Base-by-base conservation (phyloP, 2,797 vertebrate species). In the Eremophila alpestris region DNA sequence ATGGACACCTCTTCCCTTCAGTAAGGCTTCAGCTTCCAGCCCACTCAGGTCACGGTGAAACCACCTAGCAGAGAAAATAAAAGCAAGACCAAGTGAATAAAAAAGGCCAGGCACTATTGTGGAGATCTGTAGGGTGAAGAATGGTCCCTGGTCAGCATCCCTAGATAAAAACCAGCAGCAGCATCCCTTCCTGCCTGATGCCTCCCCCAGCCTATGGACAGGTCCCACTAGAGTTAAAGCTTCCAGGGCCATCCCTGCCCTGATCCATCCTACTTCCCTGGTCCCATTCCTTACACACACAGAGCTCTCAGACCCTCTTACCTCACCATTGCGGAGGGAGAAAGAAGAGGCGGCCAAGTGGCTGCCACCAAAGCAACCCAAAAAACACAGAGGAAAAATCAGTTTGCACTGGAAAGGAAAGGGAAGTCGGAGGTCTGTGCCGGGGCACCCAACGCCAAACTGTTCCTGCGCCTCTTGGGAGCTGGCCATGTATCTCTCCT, bases 1-100 rank as follows among this genome's bases (percentile, higher is more conserved):
- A 58, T 98, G 98, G 67, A 98, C 98, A 4, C 99, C 99, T 21
- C 98, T 98, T 77, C 85, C 94, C 96, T 99, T 99, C 78, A 99
- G 98, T 49, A 99, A 94, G 1, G 98, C 93, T 97, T 99, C 99
- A 2, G 99, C 99, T 18, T 99, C 98, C 87, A 98, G 64, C 82
- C 99, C 99, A 17, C 98, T 98, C 95, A 99, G 97, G 94, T 99
- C 99, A 97, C 99, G 98, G 95, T 99, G 99, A 96, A 99, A 99
- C 99, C 99, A 99, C 98, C 99, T 99, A 81, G 14, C 36, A 90
- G 48, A 80, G 29, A 48, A 70, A 48, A 87, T 5, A 67, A 71
- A 79, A 77, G 32, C 52, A 76, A 67, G 54, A 84, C 23, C 45
- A 40, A 54, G n/a, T 70, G 30, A 95, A 73, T 26, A 29, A 46